Evolutionary conservation across 2,888 invertebrate species (phyloP).

Genomic region (Zygaena filipendulae): DNA sequence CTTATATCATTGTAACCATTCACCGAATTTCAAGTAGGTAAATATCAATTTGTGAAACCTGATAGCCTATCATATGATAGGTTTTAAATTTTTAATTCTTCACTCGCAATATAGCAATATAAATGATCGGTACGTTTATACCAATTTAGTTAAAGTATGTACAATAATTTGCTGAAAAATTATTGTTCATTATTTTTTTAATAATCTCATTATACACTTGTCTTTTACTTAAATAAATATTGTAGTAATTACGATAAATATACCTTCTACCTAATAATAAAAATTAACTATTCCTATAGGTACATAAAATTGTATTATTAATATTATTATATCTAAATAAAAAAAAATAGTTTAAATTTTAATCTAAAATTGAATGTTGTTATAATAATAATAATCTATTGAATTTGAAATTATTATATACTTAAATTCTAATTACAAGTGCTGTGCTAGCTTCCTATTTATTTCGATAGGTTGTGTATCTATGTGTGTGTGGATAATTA

Average conservation of each 20-base stretch:
- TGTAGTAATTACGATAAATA: slow-evolving; percentile 11
- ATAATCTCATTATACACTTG: too few species aligned
- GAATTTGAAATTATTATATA: slow-evolving; percentile 10
- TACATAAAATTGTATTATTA: slow-evolving; percentile 19
- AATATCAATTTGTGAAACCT: too few species aligned
- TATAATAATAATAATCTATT: slow-evolving; percentile 9
- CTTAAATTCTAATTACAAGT: slow-evolving; percentile 23
- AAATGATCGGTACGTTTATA: too few species aligned
- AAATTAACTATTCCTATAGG: slow-evolving; percentile 15
- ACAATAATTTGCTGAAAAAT: too few species aligned
- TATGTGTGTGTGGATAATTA: slow-evolving; percentile 53
- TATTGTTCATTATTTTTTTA: too few species aligned
- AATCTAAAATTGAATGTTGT: slow-evolving; percentile 4
- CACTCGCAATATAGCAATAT: too few species aligned
- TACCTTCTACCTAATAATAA: slow-evolving; percentile 14
- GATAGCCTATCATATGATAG: too few species aligned
- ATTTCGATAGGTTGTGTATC: slow-evolving; percentile 33
- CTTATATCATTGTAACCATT: too few species aligned
- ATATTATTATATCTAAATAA: slow-evolving; percentile 11
- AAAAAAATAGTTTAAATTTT: neutral
- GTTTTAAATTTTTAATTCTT: too few species aligned
- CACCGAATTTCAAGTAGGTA: too few species aligned
- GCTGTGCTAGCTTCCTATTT: slow-evolving; percentile 48
- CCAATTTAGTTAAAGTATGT: too few species aligned
- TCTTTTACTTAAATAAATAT: too few species aligned